Base-by-base conservation (phyloP, 2,888 invertebrate genomes). In the Sinohyriopsis cumingii region DNA sequence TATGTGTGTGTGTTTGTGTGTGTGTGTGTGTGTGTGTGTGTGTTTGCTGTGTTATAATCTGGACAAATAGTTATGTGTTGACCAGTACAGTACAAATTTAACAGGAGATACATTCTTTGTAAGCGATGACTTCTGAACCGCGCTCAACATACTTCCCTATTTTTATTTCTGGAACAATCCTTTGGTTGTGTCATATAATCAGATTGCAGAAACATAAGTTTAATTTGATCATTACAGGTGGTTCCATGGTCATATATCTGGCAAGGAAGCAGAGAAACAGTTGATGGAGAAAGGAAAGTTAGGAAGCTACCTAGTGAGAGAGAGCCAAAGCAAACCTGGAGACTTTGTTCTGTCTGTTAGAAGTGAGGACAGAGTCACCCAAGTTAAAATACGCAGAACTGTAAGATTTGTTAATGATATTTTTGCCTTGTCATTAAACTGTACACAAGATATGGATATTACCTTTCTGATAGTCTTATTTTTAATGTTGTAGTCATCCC, bases 281-380 rank as follows among this genome's bases (percentile, higher is more conserved):
- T 78, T 91, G 62, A 80, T 81, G 86, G 97, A 98, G 85, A 95
- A 97, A 88, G 99, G 98, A 67, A 97, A 96, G 90, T 96, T 97
- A 91, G 98, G 98, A 67, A 98, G 97, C 82, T 99, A 98, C 91
- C 92, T 99, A 80, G 98, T 99, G 54, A 93, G 99, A 75, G 98
- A 99, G 91, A 97, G 97, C 83, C 97, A 97, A 91, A 95, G 96
- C 84, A 96, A 97, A 90, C 98, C 98, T 24, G 98, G 98, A 61
- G 96, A 97, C 92, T 98, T 96, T 91, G 98, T 98, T 20, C 92
- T 99, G 67, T 97, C 97, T 7, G 97, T 98, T 59, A 93, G 98
- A 71, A 95, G 97, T 83, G 97, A 98, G 82, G 97, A 98, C 90
- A 95, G 95, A 89, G 97, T 98, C 78, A 97, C 98, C 59, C 99